phyloP scores from a whole-genome alignment of 2,113 vertebrate species.

The Scomber japonicus region DNA sequence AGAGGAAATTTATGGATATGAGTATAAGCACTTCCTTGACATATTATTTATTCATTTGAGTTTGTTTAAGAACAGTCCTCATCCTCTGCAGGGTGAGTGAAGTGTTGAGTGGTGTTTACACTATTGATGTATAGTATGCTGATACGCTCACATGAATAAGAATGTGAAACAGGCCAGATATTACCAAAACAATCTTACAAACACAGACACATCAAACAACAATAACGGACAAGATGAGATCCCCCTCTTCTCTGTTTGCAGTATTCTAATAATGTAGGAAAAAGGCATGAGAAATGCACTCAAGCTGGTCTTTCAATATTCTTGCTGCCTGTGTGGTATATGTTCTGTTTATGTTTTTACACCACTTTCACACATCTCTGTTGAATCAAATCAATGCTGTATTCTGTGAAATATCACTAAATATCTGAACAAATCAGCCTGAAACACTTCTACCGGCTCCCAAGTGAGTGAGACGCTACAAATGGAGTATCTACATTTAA shows the following conservation, averaged over 20 bases:
- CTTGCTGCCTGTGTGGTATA: conserved; percentile 11
- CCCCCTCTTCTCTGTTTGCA: conserved; percentile 39
- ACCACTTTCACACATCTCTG: neutral
- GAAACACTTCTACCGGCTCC: conserved; percentile 22
- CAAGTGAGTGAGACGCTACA: conserved; percentile 22
- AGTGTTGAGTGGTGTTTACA: conserved; percentile 72
- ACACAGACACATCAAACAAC: conserved; percentile 57
- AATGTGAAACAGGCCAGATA: conserved; percentile 51
- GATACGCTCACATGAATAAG: conserved; percentile 68
- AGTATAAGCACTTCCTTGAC: conserved; percentile 57
- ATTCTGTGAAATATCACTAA: conserved; percentile 29
- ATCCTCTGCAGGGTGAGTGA: conserved; percentile 60
- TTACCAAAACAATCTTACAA: conserved; percentile 47
- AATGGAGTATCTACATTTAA: conserved; percentile 67
- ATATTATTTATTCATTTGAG: conserved; percentile 80
- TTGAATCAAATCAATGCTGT: conserved; percentile 20
- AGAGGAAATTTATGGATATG: conserved; percentile 73
- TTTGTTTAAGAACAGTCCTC: conserved; percentile 74
- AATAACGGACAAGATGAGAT: conserved; percentile 27
- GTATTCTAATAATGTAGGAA: conserved; percentile 26
- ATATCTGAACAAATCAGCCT: conserved; percentile 16
- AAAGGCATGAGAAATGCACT: conserved; percentile 8
- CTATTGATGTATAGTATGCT: conserved; percentile 75
- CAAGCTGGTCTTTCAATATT: neutral
- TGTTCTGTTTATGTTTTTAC: neutral